Base-by-base conservation (phyloP, 2,113 vertebrate genomes). In the Cebidichthys violaceus region DNA sequence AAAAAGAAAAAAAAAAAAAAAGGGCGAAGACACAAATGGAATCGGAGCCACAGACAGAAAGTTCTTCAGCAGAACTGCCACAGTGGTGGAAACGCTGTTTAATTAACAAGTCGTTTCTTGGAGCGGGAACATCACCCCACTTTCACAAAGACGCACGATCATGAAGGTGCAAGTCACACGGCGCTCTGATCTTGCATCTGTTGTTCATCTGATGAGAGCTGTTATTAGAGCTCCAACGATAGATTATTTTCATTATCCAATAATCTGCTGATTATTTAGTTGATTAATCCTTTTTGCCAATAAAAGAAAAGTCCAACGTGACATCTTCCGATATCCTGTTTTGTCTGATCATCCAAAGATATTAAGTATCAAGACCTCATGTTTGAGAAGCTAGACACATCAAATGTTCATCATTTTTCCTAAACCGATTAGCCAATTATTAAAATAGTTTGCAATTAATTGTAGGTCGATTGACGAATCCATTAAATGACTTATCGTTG, bases 131-230 rank as follows among this genome's bases (percentile, higher is more conserved):
- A 50, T 33, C 18, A 47, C 39, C 20, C 13, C 71, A 20, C 70
- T 29, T 27, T 57, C 52, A 57, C 52, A 52, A 52, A 47, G 31
- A 52, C 8, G 45, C 22, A 22, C 20, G 20, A 64, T 52, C 45
- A 50, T 37, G 72, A 27, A 65, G 73, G 73, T 29, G n/a, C 31
- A 37, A 65, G 20, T 76, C 33, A 76, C 3, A 13, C 37, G 59
- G 0, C 0, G 9, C 59, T n/a, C 4, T 33, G 39, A 61, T 18
- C 10, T 54, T 65, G 4, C 9, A 52, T 20, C 55, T 39, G 9
- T 33, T 33, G 18, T 39, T 61, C 29, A 33, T 14, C 55, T 74
- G 39, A 61, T n/a, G 24, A 24, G 33, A 35, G 29, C 24, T 52
- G 5, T 7, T 14, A 52, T n/a, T 45, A n/a, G 20, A 9, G 18